Conservation (phyloP, 64 coral and sea anemone genomes). For the Montipora efflorescens region DNA sequence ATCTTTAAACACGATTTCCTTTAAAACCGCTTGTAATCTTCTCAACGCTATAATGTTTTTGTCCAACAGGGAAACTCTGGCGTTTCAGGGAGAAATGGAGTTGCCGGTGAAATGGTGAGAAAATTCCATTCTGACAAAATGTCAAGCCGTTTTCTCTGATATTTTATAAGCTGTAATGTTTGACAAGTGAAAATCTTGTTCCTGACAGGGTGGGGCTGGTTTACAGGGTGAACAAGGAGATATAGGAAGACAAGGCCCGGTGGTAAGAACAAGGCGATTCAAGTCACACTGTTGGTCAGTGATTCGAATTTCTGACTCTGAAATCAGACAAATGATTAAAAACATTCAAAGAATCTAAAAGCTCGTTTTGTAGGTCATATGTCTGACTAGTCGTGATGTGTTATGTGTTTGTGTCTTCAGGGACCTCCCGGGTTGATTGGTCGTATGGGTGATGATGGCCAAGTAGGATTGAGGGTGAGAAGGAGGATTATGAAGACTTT, state of each 20-base stretch:
- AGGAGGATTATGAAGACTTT: not conserved
- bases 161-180: not conserved
- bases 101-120: conserved; percentile 31
- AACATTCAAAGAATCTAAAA: too few relatives aligned
- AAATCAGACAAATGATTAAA: too few relatives aligned
- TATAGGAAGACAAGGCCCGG: conserved; percentile 21
- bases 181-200: not conserved
- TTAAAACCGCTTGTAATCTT: not conserved
- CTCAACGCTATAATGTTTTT: not conserved
- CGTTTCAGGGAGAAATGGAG: conserved; percentile 20
- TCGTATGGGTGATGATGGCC: not conserved
- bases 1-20: not conserved
- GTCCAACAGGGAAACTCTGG: conserved; percentile 39
- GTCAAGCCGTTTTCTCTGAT: not conserved
- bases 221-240: conserved; percentile 42
- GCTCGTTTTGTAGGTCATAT: not conserved
- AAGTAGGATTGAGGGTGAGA: conserved; percentile 18
- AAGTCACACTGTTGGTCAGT: not conserved
- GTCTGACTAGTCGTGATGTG: not conserved
- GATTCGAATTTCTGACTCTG: not conserved
- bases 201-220: conserved; percentile 27
- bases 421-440: not conserved
- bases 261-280: not conserved
- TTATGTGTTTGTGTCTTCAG: not conserved
- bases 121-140: not conserved